phyloP scores from a whole-genome alignment of 2,113 vertebrate genomes.

The Dermatemys mawii region DNA sequence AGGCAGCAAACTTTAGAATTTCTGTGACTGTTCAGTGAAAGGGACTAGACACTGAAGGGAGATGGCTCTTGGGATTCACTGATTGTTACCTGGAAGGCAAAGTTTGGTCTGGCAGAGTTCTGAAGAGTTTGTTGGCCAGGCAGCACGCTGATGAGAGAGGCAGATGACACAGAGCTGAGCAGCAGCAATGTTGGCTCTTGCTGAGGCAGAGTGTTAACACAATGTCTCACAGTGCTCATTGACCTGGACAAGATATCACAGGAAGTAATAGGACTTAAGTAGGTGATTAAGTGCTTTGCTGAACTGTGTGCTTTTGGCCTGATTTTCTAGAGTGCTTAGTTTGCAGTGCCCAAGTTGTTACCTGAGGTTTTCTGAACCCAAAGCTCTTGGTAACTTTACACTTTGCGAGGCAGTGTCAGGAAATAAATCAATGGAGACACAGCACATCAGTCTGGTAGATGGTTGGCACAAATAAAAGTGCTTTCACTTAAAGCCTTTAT shows the following conservation, averaged over 20 bases:
- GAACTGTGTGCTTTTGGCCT: not conserved
- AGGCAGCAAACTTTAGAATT: not conserved
- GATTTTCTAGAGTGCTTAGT: not conserved
- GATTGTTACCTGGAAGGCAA: not conserved
- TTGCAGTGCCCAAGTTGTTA: not conserved
- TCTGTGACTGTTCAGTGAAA: not conserved
- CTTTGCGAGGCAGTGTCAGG: no score
- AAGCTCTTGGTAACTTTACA: no score
- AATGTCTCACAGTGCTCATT: not conserved
- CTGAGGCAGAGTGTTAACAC: not conserved
- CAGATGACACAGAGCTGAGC: not conserved
- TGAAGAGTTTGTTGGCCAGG: not conserved
- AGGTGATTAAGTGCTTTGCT: not conserved
- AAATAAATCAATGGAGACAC: no score
- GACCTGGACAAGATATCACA: not conserved
- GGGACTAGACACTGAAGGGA: not conserved
- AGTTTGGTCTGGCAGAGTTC: not conserved
- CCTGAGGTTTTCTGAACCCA: no score
- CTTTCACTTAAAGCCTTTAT: no score
- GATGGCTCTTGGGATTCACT: not conserved
- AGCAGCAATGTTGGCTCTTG: not conserved
- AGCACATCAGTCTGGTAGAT: no score
- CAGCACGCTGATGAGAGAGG: not conserved
- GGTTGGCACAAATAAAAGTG: no score
- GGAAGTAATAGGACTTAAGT: not conserved